Base-by-base conservation (phyloP, 2,113 vertebrate genomes). In the Embiotoca jacksoni region DNA sequence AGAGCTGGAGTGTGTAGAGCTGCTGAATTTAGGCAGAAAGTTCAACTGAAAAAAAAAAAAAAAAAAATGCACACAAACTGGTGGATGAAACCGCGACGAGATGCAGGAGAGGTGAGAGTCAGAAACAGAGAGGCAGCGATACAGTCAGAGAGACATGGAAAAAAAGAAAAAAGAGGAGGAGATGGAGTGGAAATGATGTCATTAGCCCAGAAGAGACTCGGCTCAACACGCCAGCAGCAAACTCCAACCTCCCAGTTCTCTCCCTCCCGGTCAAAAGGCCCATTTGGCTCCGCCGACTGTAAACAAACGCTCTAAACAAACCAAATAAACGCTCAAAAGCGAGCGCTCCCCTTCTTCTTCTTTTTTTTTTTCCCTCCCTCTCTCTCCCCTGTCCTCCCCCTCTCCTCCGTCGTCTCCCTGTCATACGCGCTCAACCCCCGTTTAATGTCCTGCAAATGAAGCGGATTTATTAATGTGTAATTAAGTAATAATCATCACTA, bases 401-500 rank as follows among this genome's bases (percentile, higher is more conserved):
- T 23, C 23, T 23, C 23, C 23, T 23, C 23, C 23, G 23, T 23
- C 23, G 23, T 85, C 89, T 91, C 84, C 78, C 87, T 89, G 91
- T 95, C 91, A 92, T 90, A 90, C 91, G 89, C 75, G 85, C 93
- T 93, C 93, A 85, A 88, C 92, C 92, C 90, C 88, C 89, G 84
- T 92, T 94, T 95, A 95, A 95, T 94, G 94, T 95, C 93, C 94
- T 93, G 92, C 91, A 95, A 95, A 95, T 95, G 93, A 95, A 94
- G 94, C 90, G 87, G 94, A 94, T 94, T 95, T 94, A 95, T 95
- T 95, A 94, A 95, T 95, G 93, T 94, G 92, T 95, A 94, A 95
- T 95, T 95, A 95, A 95, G 94, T 95, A 94, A 94, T 95, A 95
- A 95, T 95, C 93, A 94, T 94, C 88, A 78, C 94, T 95, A 94